Base-by-base conservation (phyloP, 2,888 invertebrate genomes). In the Dicranocentrus wangi region DNA sequence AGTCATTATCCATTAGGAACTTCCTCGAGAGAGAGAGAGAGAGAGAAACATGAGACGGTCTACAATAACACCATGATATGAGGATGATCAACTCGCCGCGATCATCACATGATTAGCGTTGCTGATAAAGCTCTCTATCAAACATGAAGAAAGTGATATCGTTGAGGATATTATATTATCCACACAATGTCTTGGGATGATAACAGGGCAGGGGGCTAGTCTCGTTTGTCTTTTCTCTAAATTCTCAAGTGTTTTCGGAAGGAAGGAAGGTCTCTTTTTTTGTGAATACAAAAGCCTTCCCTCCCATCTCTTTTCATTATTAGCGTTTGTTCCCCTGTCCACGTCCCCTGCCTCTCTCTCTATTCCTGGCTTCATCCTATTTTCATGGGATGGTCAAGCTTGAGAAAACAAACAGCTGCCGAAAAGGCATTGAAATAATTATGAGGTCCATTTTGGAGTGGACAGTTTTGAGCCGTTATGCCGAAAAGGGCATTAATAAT, bases 401-500 rank as follows among this genome's bases (percentile, higher is more conserved):
- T 61, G 63, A 63, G 51, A 28, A 73, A 47, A 63, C 72, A 51
- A 42, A 53, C 75, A 75, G 75, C 75, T 75, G 75, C 75, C 75
- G 66, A 75, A 75, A 61, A 75, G 66, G 15, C 23, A 39, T 43
- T 75, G 28, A 65, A 75, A 66, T 75, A 75, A 75, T 75, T 75
- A 75, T 42, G 66, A 75, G 21, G 2, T 23, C 55, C 23, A 5
- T 15, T 47, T 47, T 47, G 15, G 47, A 55, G 55, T 19, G 55
- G 55, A 55, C 55, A 55, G 10, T 55, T 23, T 55, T 21, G 15
- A 47, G 15, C 47, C 47, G 47, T 47, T 47, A 47, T 47, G 32
- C 32, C 25, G 42, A 71, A 47, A 63, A 73, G 51, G 32, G 47
- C 51, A 63, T 73, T 73, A 63, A 73, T 73, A 73, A 73, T 63